These are phyloP conservation scores for Erithacus rubecula DNA, from an alignment of 2,797 vertebrate genomes.

Conservation along the genomic window DNA sequence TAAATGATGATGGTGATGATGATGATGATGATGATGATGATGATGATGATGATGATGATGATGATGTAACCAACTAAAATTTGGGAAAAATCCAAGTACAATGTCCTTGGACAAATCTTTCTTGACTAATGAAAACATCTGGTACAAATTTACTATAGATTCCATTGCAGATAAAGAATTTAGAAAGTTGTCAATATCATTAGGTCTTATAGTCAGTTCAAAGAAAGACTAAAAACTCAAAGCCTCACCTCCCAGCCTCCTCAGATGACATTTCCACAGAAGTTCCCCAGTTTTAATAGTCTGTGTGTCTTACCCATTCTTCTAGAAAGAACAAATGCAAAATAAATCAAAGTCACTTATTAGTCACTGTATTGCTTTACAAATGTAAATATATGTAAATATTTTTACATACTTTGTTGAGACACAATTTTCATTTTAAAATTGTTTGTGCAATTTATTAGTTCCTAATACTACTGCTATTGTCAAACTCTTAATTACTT, in stretches of 20 bases:
- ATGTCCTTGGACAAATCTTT: not conserved
- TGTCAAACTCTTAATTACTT: not conserved
- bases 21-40: not conserved
- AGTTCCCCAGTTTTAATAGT: not conserved
- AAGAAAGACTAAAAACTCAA: not conserved
- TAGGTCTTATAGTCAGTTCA: not conserved
- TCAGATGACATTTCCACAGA: not conserved
- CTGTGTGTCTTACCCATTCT: not conserved
- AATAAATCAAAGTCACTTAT: not conserved
- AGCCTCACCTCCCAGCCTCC: accelerated
- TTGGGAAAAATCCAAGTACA: not conserved
- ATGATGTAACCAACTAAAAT: not conserved
- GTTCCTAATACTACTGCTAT: not conserved
- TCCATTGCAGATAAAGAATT: not conserved
- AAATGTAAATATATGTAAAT: not conserved
- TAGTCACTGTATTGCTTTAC: not conserved
- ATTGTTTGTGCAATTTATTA: not conserved
- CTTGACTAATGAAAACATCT: not conserved
- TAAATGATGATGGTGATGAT: not conserved
- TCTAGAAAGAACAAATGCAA: not conserved
- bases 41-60: not conserved
- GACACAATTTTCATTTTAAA: not conserved
- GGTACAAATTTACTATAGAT: not conserved
- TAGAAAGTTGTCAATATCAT: not conserved
- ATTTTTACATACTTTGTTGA: not conserved